Base-by-base conservation (phyloP, 2,888 invertebrate species). In the Sclerodermus sp. region DNA sequence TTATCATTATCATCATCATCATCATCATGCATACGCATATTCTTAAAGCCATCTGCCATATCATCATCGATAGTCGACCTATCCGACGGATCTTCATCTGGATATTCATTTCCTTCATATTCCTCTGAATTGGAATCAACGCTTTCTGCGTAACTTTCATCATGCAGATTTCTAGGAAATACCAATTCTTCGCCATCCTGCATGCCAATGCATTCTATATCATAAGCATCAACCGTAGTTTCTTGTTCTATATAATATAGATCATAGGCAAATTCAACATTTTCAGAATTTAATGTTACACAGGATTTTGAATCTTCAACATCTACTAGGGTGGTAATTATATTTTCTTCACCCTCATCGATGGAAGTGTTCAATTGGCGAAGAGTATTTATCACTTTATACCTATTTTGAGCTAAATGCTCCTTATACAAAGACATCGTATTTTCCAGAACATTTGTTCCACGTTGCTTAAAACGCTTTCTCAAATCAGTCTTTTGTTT, bases 41-140 rank as follows among this genome's bases (percentile, higher is more conserved):
- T 5, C 14, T 51, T 16, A 30, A 40, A 30, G 12, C 15, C 34
- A 9, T 51, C 34, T 5, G 45, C 52, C 12, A 49, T 49, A 10
- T 53, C 49, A 15, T 51, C 52, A 36, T 41, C 45, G n/a, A n/a
- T n/a, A n/a, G n/a, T n/a, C n/a, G n/a, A n/a, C n/a, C n/a, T n/a
- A n/a, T n/a, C n/a, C n/a, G n/a, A n/a, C n/a, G n/a, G n/a, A n/a
- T 82, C 79, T 43, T 87, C 86, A 66, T 88, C 88, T 0, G 91
- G 91, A 74, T 91, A 91, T 45, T 91, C 90, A 68, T 91, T 91
- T 53, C 84, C 81, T 83, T 86, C 87, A 71, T 90, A 85, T 62
- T 87, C 86, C 75, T 91, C 91, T 56, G 87, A 87, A 79, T 91
- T 91, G 0, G 91, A 91, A 43, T 56, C 59, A 0, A 53, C 54